Evolutionary conservation across 2,797 vertebrate species (phyloP).

Genomic region (Chelidonichthys spinosus): DNA sequence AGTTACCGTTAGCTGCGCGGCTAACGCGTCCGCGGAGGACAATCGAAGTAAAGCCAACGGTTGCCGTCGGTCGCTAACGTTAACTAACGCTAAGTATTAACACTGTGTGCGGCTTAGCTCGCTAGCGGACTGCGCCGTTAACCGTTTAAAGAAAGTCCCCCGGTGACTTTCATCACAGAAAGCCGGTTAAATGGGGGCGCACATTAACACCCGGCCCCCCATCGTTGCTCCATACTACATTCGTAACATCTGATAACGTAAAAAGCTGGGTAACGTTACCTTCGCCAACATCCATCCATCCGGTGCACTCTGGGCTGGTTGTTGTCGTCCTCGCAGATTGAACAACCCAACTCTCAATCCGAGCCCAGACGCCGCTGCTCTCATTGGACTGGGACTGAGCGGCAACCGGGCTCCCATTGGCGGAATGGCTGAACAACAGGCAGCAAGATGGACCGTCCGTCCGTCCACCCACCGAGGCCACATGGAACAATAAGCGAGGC

Average conservation of each 20-base stretch:
- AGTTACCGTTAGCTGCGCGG: conserved; percentile 50
- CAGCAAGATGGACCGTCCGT: conserved; percentile 72
- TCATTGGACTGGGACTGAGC: conserved; percentile 75
- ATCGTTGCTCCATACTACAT: background rate
- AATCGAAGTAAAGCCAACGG: conserved; percentile 74
- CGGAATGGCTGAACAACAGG: conserved; percentile 79
- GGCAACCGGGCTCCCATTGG: conserved; percentile 74
- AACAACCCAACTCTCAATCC: conserved; percentile 80
- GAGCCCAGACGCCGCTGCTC: conserved; percentile 68
- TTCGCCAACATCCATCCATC: conserved; percentile 72
- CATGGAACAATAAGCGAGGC: conserved; percentile 74
- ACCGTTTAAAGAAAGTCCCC: conserved; percentile 51
- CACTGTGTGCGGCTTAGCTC: conserved; percentile 52
- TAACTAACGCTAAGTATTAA: conserved; percentile 37
- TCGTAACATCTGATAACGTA: conserved; percentile 28
- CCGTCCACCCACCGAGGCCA: conserved; percentile 72
- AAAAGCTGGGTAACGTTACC: conserved; percentile 68
- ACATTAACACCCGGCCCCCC: conserved; percentile 25
- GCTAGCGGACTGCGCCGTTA: conserved; percentile 64
- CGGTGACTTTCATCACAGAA: conserved; percentile 60
- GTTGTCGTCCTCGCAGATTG: conserved; percentile 78
- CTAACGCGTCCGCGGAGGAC: conserved; percentile 66
- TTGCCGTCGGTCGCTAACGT: conserved; percentile 65
- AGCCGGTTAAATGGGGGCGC: conserved; percentile 25
- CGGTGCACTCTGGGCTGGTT: conserved; percentile 70